Evolutionary conservation across 2,113 vertebrate genomes (phyloP).

Genomic region (Ia io): DNA sequence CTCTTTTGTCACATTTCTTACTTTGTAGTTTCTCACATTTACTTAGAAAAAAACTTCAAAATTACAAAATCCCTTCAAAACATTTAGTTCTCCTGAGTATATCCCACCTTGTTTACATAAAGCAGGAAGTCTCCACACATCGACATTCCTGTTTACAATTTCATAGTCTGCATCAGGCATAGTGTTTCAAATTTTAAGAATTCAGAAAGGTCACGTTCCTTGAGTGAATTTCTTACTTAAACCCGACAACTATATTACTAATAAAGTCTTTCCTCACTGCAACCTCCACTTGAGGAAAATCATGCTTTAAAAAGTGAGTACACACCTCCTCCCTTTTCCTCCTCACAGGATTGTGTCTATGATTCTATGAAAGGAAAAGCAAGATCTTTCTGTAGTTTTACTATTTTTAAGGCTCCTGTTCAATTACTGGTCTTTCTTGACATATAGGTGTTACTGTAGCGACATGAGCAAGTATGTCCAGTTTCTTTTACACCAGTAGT

Average conservation of each 20-base stretch:
- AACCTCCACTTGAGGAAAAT: not conserved
- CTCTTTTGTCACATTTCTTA: not conserved
- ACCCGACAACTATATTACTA: not conserved
- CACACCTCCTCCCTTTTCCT: not conserved
- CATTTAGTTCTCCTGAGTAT: not conserved
- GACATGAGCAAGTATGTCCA: conserved; percentile 74
- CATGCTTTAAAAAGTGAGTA: not conserved
- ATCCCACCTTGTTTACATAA: not conserved
- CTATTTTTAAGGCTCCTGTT: not conserved
- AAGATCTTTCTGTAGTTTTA: not conserved
- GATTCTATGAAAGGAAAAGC: not conserved
- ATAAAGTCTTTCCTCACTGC: not conserved
- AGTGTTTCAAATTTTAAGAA: not conserved
- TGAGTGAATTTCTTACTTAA: not conserved
- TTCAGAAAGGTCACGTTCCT: not conserved
- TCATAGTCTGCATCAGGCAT: not conserved
- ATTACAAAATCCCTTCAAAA: not conserved
- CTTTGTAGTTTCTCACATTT: not conserved
- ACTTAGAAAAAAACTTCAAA: not conserved
- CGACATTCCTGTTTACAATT: not conserved
- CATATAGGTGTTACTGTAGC: conserved; percentile 43
- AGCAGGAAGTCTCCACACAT: not conserved
- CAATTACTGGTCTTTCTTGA: conserved; percentile 8
- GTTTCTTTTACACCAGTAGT: conserved; percentile 61
- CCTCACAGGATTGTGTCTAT: not conserved